Evolutionary conservation across 2,888 invertebrate genomes (phyloP), one percentile per base, ranked within the genome.

Genomic region (Altica lythri): DNA sequence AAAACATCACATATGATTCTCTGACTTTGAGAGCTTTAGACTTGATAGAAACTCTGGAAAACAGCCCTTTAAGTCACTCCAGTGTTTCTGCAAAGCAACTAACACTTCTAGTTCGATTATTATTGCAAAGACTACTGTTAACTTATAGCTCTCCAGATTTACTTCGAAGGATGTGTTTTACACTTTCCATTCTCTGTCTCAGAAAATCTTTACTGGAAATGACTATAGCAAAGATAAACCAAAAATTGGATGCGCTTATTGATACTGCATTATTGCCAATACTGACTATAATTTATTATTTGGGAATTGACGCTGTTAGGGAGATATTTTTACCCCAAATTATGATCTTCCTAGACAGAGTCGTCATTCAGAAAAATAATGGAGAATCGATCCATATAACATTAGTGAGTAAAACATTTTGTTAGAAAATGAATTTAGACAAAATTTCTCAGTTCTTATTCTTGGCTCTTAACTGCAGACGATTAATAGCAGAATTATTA

Each of bases 51-150:
- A 80, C 80, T 2, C 74, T 84, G 19, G 83, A 83, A 63, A 80
- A 80, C 0, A 83, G 83, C 58, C 81, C 82, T 0, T 78, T 82
- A 53, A 80, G 82, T 45, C 73, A 79, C 57, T 77, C 80, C 37
- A 81, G 80, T 5, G 82, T 83, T 70, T 81, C 81, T 65, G 80
- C 80, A 53, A 81, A 82, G 64, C 82, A 82, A 77, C 60, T 76
- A 35, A 72, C 72, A 58, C 61, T 75, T 32, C 57, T 76, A 22
- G 67, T 72, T 10, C 65, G 73, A 38, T 55, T 75, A 17, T 58
- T 76, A 18, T 53, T 75, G 17, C 75, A 75, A 64, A 60, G 74
- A 27, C 34, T 76, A 29, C 59, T 75, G 27, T 66, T 70, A 16
- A 67, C 68, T 2, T 47, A 55, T n/a, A 67, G 65, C 12, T 66